Evolutionary conservation across 2,888 invertebrate species (phyloP), one percentile per base, ranked within the genome.

Genomic region (Temnothorax ravouxi): DNA sequence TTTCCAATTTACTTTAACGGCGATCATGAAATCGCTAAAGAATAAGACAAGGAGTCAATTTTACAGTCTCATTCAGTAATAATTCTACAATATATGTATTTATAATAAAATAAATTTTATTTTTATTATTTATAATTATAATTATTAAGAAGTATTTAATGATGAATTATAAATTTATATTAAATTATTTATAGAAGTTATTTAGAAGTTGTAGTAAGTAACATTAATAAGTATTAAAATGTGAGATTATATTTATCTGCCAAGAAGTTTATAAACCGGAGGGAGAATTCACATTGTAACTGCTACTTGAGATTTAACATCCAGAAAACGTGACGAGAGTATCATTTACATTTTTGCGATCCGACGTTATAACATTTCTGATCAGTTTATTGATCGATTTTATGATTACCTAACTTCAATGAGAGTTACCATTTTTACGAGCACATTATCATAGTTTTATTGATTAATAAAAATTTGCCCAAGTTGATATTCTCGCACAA

Each of bases 11-110:
- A 50, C 1, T 34, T 47, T 38, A 41, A 41, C n/a, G 54, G 52
- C 18, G 66, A 61, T 38, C 62, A 21, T 82, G 56, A 86, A 81
- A 52, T n/a, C n/a, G 18, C 34, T 44, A 41, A 74, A 87, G 67
- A 59, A 11, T 61, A 67, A 80, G 15, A 44, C 11, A 11, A 75
- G n/a, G 5, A 56, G 15, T 41, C 11, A 18, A 72, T 38, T 54
- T 71, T 34, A 34, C 38, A 2, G 1, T 71, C 25, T 61, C 29
- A 71, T 25, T 25, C 13, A 75, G 2, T 21, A n/a, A 34, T 34
- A 69, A 8, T 29, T 34, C 1, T 50, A n/a, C n/a, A n/a, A n/a
- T n/a, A n/a, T 13, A n/a, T 1, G 5, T 34, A 3, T 15, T n/a
- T 15, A 44, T 52, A 34, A n/a, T 21, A 21, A 34, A 34, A 18